phyloP scores from a whole-genome alignment of 2,113 vertebrate genomes.

The Oreocharis arfaki region DNA sequence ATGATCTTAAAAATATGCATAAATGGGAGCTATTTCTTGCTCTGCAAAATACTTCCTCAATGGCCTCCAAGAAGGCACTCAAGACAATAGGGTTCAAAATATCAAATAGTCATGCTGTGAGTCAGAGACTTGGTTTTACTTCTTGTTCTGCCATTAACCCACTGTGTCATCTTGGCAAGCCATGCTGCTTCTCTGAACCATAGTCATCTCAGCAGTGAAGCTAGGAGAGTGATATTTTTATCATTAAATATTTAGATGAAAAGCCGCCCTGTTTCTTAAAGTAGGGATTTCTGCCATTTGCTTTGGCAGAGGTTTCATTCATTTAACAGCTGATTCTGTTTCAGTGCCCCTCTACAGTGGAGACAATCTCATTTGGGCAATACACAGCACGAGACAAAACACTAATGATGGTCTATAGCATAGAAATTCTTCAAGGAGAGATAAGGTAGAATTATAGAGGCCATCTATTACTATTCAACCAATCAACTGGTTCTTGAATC shows the following conservation, averaged over 20 bases:
- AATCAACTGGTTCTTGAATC: neutral
- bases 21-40: constrained; percentile 20
- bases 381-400: neutral
- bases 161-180: neutral
- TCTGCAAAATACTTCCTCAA: constrained; percentile 41
- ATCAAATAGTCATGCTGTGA: neutral
- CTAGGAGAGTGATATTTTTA: neutral
- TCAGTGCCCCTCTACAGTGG: neutral
- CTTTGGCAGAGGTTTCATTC: neutral
- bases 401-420: neutral
- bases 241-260: neutral
- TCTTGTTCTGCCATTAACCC: neutral
- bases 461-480: neutral
- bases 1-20: neutral
- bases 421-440: neutral
- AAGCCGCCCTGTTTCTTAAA: neutral
- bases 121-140: neutral
- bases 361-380: neutral
- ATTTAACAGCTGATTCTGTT: neutral
- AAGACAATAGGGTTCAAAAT: constrained; percentile 23
- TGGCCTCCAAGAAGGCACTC: constrained; percentile 18
- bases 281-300: neutral
- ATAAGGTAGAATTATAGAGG: neutral
- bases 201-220: neutral
- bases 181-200: neutral